Conservation (phyloP, 2,888 invertebrate genomes). For the Volucella zonaria region DNA sequence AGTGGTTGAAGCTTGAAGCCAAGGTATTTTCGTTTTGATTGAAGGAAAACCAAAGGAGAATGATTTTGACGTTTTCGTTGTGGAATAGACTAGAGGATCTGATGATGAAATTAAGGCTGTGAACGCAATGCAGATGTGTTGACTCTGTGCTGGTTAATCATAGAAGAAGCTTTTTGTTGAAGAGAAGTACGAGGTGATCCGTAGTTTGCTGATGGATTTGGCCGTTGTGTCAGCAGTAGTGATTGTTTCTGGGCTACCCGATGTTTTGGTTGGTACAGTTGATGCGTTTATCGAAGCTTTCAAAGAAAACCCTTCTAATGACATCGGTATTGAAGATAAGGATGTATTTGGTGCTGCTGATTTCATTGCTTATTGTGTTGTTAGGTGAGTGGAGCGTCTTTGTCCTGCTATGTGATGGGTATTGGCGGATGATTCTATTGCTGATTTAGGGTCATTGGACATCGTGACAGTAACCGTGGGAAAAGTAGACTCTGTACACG, state of each 20-base stretch:
- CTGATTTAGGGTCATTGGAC: not conserved
- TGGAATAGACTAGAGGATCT: constrained; percentile 45
- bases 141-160: constrained; percentile 41
- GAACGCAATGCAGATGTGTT: constrained; percentile 3
- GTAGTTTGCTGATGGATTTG: constrained; percentile 9
- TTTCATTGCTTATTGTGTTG: constrained; percentile 22
- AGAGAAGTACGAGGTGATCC: constrained; percentile 28
- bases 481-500: constrained; percentile 34
- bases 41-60: constrained; percentile 32
- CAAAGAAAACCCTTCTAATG: too few species aligned
- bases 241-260: not conserved
- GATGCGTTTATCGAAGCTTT: not conserved
- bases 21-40: constrained; percentile 55
- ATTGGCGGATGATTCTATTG: not conserved
- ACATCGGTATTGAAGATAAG: not conserved
- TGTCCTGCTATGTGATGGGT: not conserved
- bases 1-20: constrained; percentile 32
- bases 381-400: not conserved
- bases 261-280: not conserved
- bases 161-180: constrained; percentile 57
- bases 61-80: constrained; percentile 16
- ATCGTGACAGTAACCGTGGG: not conserved
- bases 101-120: not conserved
- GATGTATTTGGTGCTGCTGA: not conserved
- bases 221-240: not conserved